Conservation (phyloP, 2,113 vertebrate species). For the Euleptes europaea region DNA sequence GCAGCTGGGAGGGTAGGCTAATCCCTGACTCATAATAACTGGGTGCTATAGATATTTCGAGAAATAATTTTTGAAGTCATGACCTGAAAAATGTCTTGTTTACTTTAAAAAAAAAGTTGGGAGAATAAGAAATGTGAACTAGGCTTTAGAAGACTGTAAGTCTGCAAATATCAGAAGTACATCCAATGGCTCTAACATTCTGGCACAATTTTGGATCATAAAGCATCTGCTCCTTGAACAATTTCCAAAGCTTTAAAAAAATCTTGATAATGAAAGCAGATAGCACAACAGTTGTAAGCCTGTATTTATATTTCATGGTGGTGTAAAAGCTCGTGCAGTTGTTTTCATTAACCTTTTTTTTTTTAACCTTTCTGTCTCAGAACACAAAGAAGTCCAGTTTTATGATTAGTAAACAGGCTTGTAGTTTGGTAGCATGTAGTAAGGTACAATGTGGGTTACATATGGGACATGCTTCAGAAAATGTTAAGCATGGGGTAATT, state of each 20-base stretch:
- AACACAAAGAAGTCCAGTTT: background rate
- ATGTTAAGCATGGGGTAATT: background rate
- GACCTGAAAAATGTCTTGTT: background rate
- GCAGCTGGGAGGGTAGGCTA: background rate
- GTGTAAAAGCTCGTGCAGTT: background rate
- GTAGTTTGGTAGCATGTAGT: background rate
- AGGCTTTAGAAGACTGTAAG: background rate
- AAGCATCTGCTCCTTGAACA: slow-evolving; percentile 6
- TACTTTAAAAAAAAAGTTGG: background rate
- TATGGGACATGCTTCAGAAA: background rate
- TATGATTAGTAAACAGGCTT: background rate
- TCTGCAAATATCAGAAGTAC: background rate
- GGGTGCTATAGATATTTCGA: background rate
- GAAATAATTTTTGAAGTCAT: background rate
- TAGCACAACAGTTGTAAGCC: background rate
- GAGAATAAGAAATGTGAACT: background rate
- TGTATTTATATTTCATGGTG: background rate
- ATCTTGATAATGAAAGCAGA: slow-evolving; percentile 2
- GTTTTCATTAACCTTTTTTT: background rate
- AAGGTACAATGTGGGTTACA: background rate
- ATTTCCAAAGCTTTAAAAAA: background rate
- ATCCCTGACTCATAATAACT: background rate
- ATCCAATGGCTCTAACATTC: background rate
- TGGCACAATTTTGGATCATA: background rate
- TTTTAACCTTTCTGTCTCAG: background rate